Percentiles rank a stretch among this genome's conserved stretches.
phyloP scores from a whole-genome alignment of 30 jellyfish, hydroid and myxozoan species.

The Pseudorhiza aurosa region DNA sequence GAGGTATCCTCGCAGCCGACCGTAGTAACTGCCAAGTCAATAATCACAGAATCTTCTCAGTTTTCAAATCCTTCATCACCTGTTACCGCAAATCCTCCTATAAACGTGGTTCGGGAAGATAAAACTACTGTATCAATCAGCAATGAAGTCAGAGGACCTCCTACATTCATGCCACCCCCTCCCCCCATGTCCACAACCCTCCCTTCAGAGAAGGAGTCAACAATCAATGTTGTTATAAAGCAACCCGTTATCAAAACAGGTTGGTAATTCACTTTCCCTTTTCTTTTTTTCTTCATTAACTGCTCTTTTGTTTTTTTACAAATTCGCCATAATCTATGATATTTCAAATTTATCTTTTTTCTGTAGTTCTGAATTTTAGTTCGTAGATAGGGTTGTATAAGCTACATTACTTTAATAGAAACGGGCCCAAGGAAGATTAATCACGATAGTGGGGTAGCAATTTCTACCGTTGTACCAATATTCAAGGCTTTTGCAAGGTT shows the following conservation, averaged over 20 bases:
- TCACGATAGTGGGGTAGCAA: too few relatives aligned
- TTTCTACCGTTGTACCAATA: too few relatives aligned
- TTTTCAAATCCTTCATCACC: conserved; percentile 32
- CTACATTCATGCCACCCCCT: conserved; percentile 53
- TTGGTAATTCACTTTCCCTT: neutral
- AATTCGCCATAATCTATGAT: too few relatives aligned
- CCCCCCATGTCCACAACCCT: neutral
- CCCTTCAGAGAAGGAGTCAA: neutral
- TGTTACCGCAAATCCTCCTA: conserved; percentile 14
- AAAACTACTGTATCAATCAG: neutral
- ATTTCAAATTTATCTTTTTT: too few relatives aligned
- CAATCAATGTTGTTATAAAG: neutral
- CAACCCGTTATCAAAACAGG: neutral
- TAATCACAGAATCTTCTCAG: conserved; percentile 56
- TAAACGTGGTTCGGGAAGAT: neutral
- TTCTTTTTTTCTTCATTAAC: neutral
- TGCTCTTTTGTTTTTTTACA: neutral
- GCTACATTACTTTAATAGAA: too few relatives aligned
- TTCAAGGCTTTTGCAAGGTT: too few relatives aligned
- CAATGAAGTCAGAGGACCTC: conserved; percentile 14
- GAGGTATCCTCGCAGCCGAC: conserved; percentile 9
- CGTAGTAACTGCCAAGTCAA: conserved; percentile 52
- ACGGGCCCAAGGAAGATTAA: too few relatives aligned
- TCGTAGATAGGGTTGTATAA: too few relatives aligned
- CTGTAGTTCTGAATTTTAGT: too few relatives aligned